Evolutionary conservation across 2,113 vertebrate genomes (phyloP).

Genomic region (Tragulus kanchil): DNA sequence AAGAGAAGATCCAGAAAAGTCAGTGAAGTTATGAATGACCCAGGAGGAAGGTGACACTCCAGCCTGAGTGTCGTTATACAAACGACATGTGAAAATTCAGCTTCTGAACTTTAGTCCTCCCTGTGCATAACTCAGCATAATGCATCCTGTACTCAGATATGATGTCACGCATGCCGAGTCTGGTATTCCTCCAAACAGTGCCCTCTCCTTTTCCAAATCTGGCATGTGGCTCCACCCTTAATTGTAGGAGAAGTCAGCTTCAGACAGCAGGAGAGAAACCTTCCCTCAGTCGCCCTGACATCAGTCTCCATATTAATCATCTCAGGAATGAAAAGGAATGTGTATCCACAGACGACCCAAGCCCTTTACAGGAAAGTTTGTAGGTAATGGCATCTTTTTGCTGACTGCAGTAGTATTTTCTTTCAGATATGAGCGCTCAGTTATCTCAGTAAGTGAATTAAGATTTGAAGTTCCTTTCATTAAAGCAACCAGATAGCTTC

Average conservation of each 20-base stretch:
- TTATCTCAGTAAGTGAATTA: slow-evolving; percentile 68
- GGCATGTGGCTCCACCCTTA: neutral
- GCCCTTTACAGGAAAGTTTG: slow-evolving; percentile 43
- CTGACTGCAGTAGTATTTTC: slow-evolving; percentile 50
- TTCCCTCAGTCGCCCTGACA: neutral
- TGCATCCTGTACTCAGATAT: accelerated
- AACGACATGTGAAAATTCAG: neutral
- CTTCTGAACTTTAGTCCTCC: neutral
- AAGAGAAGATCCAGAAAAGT: neutral
- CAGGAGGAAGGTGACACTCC: neutral
- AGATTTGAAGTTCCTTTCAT: slow-evolving; percentile 36
- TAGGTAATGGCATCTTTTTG: slow-evolving; percentile 61
- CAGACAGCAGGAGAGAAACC: neutral
- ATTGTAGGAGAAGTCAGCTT: neutral
- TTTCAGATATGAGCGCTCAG: slow-evolving; percentile 46
- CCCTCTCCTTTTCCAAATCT: neutral
- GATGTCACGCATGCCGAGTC: accelerated
- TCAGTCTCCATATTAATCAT: slow-evolving; percentile 27
- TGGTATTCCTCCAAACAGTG: neutral
- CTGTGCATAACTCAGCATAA: neutral
- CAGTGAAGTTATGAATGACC: neutral
- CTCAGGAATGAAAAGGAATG: slow-evolving; percentile 24
- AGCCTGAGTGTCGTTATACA: neutral
- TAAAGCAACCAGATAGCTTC: neutral
- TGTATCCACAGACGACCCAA: slow-evolving; percentile 26